Conservation (phyloP, 2,113 vertebrate genomes). For the Antechinus stuartii region DNA sequence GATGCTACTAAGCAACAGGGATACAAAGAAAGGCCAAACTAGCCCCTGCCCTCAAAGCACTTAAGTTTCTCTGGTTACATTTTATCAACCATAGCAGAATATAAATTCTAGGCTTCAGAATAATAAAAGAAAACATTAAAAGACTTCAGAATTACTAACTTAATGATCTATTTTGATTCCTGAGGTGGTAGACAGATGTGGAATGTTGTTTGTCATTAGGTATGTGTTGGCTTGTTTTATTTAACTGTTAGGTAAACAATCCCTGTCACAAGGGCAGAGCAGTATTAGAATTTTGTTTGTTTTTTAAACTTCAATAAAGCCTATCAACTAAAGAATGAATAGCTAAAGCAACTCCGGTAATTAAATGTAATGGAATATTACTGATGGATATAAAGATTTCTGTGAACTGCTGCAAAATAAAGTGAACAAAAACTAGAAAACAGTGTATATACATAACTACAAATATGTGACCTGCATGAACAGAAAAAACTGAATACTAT, state of each 20-base stretch:
- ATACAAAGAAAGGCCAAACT: neutral
- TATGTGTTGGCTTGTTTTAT: neutral
- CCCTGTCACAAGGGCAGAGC: neutral
- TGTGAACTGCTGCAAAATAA: neutral
- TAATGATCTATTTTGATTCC: neutral
- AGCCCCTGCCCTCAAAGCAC: neutral
- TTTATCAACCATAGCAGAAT: conserved; percentile 48
- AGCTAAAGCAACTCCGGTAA: neutral
- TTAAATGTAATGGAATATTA: neutral
- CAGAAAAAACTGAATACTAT: neutral
- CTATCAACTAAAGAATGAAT: neutral
- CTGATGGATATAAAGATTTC: neutral
- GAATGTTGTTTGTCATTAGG: neutral
- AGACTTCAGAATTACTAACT: neutral
- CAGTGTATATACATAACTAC: neutral
- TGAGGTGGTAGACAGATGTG: neutral
- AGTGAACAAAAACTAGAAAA: neutral
- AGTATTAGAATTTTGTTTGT: neutral
- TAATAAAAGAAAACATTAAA: neutral
- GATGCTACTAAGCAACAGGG: neutral
- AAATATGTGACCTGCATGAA: neutral
- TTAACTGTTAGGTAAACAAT: neutral
- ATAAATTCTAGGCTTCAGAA: neutral
- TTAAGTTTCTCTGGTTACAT: conserved; percentile 9
- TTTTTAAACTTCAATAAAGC: neutral